Evolutionary conservation across 2,113 vertebrate genomes (phyloP).

Genomic region (Phrynosoma blainvillii): DNA sequence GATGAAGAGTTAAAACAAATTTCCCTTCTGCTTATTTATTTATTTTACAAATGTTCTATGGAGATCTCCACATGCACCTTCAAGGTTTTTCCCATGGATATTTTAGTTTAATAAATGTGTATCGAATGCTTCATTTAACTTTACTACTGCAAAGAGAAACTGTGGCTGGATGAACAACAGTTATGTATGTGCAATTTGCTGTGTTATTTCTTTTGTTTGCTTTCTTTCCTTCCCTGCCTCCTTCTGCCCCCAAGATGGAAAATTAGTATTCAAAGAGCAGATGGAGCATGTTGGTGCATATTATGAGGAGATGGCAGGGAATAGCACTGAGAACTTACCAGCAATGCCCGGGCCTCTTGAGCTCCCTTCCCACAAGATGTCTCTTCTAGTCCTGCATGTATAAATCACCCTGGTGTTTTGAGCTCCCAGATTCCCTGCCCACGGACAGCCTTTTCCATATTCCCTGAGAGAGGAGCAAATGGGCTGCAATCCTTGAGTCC

Average conservation of each 20-base stretch:
- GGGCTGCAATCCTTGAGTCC: neutral
- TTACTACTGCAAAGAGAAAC: slow-evolving; percentile 67
- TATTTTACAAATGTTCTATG: slow-evolving; percentile 40
- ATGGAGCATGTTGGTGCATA: neutral
- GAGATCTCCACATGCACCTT: slow-evolving; percentile 43
- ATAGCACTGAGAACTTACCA: neutral
- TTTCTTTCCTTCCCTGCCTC: too few relatives aligned
- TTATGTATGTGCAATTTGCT: slow-evolving; percentile 64
- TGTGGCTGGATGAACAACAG: slow-evolving; percentile 62
- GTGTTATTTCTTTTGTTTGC: slow-evolving; percentile 20
- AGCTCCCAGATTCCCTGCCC: neutral
- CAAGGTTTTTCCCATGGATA: slow-evolving; percentile 60
- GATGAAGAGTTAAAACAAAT: neutral
- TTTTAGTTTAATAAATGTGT: slow-evolving; percentile 73
- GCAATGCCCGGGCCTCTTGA: neutral
- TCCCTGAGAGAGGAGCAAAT: neutral
- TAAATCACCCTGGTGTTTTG: neutral
- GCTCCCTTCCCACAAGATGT: neutral
- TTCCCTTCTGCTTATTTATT: slow-evolving; percentile 20
- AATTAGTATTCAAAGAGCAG: slow-evolving; percentile 4
- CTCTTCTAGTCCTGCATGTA: neutral
- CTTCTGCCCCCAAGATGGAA: too few relatives aligned
- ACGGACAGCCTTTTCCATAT: neutral
- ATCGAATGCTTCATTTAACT: slow-evolving; percentile 73
- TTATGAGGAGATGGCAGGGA: neutral